phyloP scores from a whole-genome alignment of 2,797 vertebrate species.

The Macrochelys suwanniensis region DNA sequence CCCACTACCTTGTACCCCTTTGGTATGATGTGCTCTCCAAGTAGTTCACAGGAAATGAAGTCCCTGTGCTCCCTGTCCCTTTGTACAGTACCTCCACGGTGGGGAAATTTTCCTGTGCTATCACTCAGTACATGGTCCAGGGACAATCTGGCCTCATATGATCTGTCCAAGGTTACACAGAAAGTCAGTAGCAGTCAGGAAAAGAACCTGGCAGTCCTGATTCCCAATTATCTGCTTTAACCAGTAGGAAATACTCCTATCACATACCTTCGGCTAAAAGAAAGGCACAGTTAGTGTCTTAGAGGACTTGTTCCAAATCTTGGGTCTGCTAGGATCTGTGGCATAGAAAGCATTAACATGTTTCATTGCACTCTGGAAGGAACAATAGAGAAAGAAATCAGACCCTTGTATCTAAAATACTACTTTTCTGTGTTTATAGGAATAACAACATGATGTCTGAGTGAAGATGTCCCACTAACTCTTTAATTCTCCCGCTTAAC shows the following conservation, averaged over 20 bases:
- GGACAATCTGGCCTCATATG: not conserved
- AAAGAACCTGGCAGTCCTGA: not conserved
- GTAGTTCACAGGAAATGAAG: not conserved
- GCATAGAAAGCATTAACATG: not conserved
- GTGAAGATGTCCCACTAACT: not conserved
- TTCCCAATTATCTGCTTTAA: not conserved
- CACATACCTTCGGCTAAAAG: not conserved
- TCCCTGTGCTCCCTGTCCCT: not conserved
- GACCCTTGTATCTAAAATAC: not conserved
- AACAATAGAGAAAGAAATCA: not conserved
- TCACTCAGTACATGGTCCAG: not conserved
- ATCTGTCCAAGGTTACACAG: not conserved
- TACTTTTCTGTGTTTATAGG: not conserved
- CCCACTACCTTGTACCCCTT: not conserved
- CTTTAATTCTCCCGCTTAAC: constrained; percentile 37
- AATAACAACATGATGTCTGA: not conserved
- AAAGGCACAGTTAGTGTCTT: not conserved
- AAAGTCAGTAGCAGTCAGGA: not conserved
- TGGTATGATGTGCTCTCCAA: not conserved
- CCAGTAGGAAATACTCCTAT: not conserved
- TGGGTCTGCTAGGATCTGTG: not conserved
- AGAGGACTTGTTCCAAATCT: not conserved
- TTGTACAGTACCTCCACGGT: not conserved
- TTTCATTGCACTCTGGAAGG: not conserved
- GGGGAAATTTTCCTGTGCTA: too few species aligned